Evolutionary conservation across 2,797 vertebrate species (phyloP).

Genomic region (Myotis planiceps): DNA sequence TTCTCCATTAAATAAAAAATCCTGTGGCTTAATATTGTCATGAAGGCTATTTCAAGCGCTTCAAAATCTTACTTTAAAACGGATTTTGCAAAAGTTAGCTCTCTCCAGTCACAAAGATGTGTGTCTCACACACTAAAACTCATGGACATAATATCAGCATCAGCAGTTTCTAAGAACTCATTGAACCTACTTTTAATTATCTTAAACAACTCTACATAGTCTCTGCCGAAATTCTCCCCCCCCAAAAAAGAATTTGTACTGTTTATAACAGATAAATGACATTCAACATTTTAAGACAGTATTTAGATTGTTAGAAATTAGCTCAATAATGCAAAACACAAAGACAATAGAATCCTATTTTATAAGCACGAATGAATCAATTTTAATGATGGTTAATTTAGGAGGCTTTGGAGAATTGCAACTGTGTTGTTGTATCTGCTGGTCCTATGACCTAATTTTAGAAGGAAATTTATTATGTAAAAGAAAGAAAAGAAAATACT

Average conservation of each 20-base stretch:
- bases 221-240: neutral
- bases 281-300: neutral
- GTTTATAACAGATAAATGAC: neutral
- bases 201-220: neutral
- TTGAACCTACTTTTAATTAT: neutral
- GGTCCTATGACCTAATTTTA: neutral
- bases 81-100: neutral
- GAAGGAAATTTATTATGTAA: neutral
- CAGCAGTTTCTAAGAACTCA: neutral
- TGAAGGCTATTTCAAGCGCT: neutral
- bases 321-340: neutral
- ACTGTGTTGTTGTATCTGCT: neutral
- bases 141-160: neutral
- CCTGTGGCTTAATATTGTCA: neutral
- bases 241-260: neutral
- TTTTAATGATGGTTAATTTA: neutral
- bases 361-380: neutral
- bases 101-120: neutral
- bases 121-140: neutral
- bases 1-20: neutral
- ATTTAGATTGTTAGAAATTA: neutral
- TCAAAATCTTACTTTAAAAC: conserved; percentile 20
- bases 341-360: neutral
- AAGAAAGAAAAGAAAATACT: neutral
- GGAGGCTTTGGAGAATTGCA: neutral